Evolutionary conservation across 1,140 invertebrate genomes (phyloP).

Genomic region (Camponotus pennsylvanicus): DNA sequence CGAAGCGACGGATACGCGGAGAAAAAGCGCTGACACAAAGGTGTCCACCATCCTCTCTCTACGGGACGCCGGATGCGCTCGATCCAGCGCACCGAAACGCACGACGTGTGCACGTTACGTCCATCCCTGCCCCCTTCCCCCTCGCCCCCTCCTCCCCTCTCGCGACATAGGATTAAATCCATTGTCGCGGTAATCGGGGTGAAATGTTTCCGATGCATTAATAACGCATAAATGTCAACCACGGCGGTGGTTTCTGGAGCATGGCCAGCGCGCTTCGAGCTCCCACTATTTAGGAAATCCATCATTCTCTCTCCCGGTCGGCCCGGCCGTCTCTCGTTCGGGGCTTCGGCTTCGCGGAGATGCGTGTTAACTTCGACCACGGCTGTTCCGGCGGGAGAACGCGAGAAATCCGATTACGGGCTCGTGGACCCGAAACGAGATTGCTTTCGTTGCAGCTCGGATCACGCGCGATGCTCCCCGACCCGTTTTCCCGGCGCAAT

Average conservation of each 20-base stretch:
- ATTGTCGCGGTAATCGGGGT: constrained; percentile 74
- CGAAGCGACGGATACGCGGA: constrained; percentile 52
- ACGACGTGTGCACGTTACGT: constrained; percentile 64
- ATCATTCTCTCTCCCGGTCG: constrained; percentile 66
- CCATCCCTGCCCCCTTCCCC: not conserved
- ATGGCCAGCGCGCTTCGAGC: constrained; percentile 55
- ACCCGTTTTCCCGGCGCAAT: constrained; percentile 16
- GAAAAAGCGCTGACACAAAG: constrained; percentile 73
- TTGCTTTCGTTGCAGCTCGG: constrained; percentile 48
- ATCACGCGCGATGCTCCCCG: constrained; percentile 1
- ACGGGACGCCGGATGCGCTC: constrained; percentile 13
- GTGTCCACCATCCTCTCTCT: not conserved
- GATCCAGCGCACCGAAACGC: constrained; percentile 61
- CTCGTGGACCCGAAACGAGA: constrained; percentile 52
- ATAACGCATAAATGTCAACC: constrained; percentile 76
- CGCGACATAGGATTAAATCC: constrained; percentile 73
- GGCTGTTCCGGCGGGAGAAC: constrained; percentile 51
- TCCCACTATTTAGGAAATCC: constrained; percentile 70
- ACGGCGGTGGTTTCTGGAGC: constrained; percentile 63
- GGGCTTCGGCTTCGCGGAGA: constrained; percentile 58
- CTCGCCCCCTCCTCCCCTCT: not conserved
- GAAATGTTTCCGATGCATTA: constrained; percentile 77
- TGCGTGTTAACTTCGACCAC: constrained; percentile 67
- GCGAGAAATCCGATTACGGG: constrained; percentile 55
- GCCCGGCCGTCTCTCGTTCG: constrained; percentile 61